Conservation (phyloP, 2,113 vertebrate genomes). For the Lynx canadensis region DNA sequence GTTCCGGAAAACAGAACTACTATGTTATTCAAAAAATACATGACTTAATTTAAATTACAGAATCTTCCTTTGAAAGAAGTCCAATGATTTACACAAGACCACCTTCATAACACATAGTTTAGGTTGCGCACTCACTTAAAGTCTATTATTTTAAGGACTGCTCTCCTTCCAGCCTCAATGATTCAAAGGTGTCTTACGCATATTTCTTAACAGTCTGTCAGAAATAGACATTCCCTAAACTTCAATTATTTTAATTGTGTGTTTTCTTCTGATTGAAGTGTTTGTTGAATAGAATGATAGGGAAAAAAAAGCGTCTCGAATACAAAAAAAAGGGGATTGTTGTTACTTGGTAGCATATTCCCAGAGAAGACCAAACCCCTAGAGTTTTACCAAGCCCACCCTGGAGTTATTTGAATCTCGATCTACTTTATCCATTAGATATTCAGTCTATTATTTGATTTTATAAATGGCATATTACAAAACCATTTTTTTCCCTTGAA, state of each 20-base stretch:
- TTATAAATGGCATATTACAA: background rate
- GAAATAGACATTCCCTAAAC: background rate
- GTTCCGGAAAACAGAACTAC: background rate
- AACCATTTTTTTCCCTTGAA: background rate
- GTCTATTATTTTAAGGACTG: background rate
- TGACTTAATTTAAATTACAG: background rate
- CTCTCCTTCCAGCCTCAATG: background rate
- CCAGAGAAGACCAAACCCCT: background rate
- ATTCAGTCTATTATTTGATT: background rate
- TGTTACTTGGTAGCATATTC: background rate
- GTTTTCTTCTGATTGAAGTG: background rate
- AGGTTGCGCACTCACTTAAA: background rate
- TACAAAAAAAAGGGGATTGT: background rate
- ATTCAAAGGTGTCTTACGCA: background rate
- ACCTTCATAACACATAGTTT: background rate
- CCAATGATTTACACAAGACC: background rate
- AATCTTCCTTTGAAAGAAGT: background rate
- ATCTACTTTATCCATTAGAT: background rate
- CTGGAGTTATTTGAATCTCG: background rate
- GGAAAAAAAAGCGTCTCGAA: background rate
- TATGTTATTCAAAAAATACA: background rate
- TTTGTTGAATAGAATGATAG: background rate
- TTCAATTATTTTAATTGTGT: background rate
- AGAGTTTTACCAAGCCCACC: background rate
- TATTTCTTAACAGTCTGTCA: background rate